Base-by-base conservation (phyloP, 1,140 invertebrate species). In the Pachyrhynchus sulphureomaculatus region DNA sequence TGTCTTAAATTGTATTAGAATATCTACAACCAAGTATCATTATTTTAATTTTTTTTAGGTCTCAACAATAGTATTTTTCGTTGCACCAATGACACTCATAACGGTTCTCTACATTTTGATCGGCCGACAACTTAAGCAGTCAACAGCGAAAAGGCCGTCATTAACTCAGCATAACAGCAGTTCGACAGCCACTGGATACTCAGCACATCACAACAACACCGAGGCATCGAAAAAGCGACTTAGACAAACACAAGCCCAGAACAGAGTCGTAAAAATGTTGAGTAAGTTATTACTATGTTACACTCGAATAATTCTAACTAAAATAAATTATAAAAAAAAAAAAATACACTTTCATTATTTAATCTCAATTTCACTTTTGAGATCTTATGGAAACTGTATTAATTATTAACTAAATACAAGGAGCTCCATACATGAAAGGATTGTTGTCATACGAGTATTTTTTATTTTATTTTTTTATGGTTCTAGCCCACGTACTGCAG, bases 41-140 rank as follows among this genome's bases (percentile, higher is more conserved):
- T n/a, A n/a, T n/a, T n/a, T n/a, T n/a, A n/a, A n/a, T n/a, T 32
- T 21, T 2, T 64, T 64, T 17, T 37, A 64, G 62, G 76, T 83
- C 10, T 81, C 81, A 1, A 81, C 81, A 1, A 75, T 83, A 37
- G 57, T 84, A 9, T 84, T 85, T 68, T 85, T 85, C 68, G 76
- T 83, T 4, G 75, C 78, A 2, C 83, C 83, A 4, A 82, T 85
- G 79, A 76, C 77, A 24, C 65, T 84, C n/a, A 83, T 85, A 39
- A 79, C 78, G 1, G 76, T 79, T 10, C 73, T 83, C 24, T 84
- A 85, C 64, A 68, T 80, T 23, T 71, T 79, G n/a, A 84, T 84
- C 53, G 82, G 76, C 2, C 64, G 81, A 18, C 73, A 77, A 51
- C 69, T 83, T 37, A 69, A 77, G 33, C 70, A 74, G 53, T 76